These are phyloP conservation scores for Papilio demoleus DNA, from an alignment of 2,888 invertebrate species.

Conservation along the genomic window DNA sequence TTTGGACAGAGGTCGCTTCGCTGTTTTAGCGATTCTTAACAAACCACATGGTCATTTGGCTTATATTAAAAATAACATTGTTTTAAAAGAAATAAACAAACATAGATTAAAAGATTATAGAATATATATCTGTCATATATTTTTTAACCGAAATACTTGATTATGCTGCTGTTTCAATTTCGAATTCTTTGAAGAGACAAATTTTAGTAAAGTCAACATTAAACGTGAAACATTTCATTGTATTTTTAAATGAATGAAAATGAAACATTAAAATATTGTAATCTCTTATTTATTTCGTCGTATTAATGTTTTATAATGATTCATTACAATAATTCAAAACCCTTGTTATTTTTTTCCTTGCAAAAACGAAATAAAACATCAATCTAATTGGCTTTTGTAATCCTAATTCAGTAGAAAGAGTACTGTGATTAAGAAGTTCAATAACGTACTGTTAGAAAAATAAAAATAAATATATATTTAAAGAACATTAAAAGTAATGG, in stretches of 20 bases:
- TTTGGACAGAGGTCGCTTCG: no score
- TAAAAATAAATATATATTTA: no score
- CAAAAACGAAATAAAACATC: no score
- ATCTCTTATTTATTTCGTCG: neutral
- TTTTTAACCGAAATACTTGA: neutral
- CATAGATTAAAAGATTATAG: neutral
- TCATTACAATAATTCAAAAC: neutral
- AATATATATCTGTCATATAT: neutral
- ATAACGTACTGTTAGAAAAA: no score
- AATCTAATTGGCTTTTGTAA: no score
- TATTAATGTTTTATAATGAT: neutral
- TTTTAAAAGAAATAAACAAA: neutral
- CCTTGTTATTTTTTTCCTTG: neutral
- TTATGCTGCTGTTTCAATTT: neutral
- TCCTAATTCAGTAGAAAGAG: no score
- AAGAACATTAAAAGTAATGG: neutral
- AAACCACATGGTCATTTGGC: no score
- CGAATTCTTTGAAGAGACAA: conserved; percentile 7
- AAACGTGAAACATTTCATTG: neutral
- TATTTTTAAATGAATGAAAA: neutral
- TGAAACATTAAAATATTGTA: neutral
- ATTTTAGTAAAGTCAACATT: neutral
- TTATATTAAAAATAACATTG: no score
- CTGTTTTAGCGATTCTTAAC: no score
- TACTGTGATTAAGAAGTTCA: no score